Evolutionary conservation across 2,113 vertebrate genomes (phyloP).

Genomic region (Phocoena sinus): DNA sequence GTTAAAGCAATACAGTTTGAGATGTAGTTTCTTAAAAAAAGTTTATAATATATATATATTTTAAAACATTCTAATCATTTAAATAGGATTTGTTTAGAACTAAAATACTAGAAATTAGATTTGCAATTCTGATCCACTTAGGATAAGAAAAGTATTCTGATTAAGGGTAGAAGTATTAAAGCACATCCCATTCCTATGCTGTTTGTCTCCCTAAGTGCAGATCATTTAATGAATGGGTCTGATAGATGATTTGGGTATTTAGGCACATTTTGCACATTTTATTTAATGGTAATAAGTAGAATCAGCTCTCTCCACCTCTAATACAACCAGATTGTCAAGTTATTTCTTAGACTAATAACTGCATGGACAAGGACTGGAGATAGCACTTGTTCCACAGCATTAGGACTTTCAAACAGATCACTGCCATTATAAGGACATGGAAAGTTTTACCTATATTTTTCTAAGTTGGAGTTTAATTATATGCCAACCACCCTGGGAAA

Average conservation of each 20-base stretch:
- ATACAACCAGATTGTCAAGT: not conserved
- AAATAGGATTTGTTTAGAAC: not conserved
- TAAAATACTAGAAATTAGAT: not conserved
- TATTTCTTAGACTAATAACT: not conserved
- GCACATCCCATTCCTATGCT: not conserved
- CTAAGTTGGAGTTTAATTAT: constrained; percentile 16
- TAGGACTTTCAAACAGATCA: not conserved
- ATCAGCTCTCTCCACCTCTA: not conserved
- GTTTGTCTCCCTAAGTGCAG: not conserved
- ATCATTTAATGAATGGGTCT: not conserved
- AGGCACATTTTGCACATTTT: not conserved
- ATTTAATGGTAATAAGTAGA: not conserved
- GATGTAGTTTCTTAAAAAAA: not conserved
- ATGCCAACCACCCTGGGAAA: not conserved
- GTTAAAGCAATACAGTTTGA: not conserved
- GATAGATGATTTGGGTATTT: not conserved
- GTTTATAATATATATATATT: not conserved
- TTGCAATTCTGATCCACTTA: not conserved
- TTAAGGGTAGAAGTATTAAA: not conserved
- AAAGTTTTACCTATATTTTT: not conserved
- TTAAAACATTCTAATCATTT: not conserved
- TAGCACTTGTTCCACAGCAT: not conserved
- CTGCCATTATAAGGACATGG: not conserved
- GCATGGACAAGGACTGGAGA: not conserved
- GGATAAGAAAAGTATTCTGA: not conserved